Conservation (phyloP, 2,797 vertebrate species). For the Pangasius macronema region DNA sequence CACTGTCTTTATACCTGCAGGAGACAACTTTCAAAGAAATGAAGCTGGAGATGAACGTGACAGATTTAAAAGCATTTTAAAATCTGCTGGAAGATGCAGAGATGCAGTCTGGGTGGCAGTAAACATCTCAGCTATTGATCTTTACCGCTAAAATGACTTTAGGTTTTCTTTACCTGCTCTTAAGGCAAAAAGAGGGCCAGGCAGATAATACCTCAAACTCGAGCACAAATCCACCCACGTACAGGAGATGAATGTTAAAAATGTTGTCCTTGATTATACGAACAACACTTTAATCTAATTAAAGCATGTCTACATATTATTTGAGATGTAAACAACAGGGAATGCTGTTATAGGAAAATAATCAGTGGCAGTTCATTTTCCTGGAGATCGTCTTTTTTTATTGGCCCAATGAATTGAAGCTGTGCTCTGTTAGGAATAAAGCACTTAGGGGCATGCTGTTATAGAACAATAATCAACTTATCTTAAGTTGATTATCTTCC, state of each 20-base stretch:
- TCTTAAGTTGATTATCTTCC: neutral
- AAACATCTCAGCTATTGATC: slow-evolving; percentile 47
- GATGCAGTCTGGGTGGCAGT: slow-evolving; percentile 36
- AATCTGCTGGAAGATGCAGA: slow-evolving; percentile 50
- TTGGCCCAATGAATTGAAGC: neutral
- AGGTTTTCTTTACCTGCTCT: neutral
- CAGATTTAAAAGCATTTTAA: slow-evolving; percentile 40
- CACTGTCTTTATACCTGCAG: slow-evolving; percentile 57
- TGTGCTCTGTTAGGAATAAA: neutral
- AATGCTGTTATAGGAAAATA: neutral
- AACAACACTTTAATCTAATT: neutral
- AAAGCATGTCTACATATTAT: neutral
- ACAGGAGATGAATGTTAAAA: neutral
- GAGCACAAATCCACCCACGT: neutral
- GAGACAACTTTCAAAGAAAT: slow-evolving; percentile 62
- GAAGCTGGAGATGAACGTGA: slow-evolving; percentile 45
- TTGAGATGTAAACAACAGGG: neutral
- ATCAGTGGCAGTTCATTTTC: neutral
- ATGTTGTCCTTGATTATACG: neutral
- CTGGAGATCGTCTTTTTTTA: neutral
- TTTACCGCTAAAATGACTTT: neutral
- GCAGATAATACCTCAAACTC: neutral
- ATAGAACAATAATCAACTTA: neutral
- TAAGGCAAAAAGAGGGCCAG: slow-evolving; percentile 13
- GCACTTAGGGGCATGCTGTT: neutral